Conservation (phyloP, 2,888 invertebrate genomes). For the Lithophane socia region DNA sequence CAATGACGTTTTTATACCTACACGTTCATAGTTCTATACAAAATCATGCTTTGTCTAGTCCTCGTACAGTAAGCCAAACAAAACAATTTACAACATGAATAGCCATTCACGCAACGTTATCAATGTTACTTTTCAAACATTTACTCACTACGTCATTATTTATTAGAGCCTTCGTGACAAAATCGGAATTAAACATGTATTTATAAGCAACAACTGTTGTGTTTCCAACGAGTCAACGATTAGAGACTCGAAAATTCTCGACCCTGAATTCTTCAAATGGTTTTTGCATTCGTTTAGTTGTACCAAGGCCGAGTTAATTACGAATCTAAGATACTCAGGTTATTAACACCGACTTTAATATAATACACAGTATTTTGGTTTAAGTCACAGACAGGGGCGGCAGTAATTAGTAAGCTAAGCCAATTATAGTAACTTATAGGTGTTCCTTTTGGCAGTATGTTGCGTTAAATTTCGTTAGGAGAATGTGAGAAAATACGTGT, state of each 20-base stretch:
- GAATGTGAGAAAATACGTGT: slow-evolving; percentile 54
- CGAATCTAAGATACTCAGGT: slow-evolving; percentile 55
- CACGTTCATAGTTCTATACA: slow-evolving; percentile 58
- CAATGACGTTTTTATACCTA: slow-evolving; percentile 71
- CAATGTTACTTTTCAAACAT: slow-evolving; percentile 50
- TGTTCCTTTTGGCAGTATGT: slow-evolving; percentile 57
- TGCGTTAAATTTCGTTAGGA: slow-evolving; percentile 48
- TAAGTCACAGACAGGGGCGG: slow-evolving; percentile 49
- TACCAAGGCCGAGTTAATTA: slow-evolving; percentile 59
- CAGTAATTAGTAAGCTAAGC: slow-evolving; percentile 68
- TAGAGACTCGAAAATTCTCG: slow-evolving; percentile 37
- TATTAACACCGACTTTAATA: slow-evolving; percentile 57
- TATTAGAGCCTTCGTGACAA: slow-evolving; percentile 52
- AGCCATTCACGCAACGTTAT: slow-evolving; percentile 54
- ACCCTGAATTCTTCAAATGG: slow-evolving; percentile 54
- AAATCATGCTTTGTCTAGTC: slow-evolving; percentile 55
- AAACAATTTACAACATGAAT: slow-evolving; percentile 59
- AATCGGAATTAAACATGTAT: slow-evolving; percentile 43
- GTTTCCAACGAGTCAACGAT: slow-evolving; percentile 38
- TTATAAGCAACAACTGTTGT: slow-evolving; percentile 34
- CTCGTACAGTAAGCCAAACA: slow-evolving; percentile 39
- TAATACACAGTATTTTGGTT: slow-evolving; percentile 55
- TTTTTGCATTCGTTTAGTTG: slow-evolving; percentile 53
- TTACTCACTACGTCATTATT: slow-evolving; percentile 45
- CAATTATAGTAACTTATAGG: slow-evolving; percentile 76